A percentile compares a stretch with the other conserved stretches of the same genome.
These are phyloP conservation scores for Drosophila mercatorum DNA, from an alignment of 2,888 invertebrate genomes.

Conservation along the genomic window DNA sequence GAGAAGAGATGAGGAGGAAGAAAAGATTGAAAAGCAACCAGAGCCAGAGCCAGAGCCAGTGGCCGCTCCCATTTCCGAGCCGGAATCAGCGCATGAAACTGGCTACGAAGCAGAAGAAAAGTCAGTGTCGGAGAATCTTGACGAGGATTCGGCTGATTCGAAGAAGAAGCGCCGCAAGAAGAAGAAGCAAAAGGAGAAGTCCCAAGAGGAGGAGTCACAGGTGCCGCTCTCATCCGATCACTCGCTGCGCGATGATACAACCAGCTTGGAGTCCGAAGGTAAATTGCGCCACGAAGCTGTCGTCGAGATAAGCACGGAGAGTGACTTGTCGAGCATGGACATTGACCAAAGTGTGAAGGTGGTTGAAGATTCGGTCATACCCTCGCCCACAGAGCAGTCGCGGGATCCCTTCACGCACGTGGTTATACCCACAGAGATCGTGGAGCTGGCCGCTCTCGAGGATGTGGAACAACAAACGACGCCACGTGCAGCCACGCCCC, in stretches of 20 bases:
- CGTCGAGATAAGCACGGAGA: conserved; percentile 84
- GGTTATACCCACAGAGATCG: conserved; percentile 82
- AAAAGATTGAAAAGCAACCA: conserved; percentile 47
- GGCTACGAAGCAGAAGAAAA: conserved; percentile 90
- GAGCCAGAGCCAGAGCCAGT: conserved; percentile 75
- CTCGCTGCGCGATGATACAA: conserved; percentile 79
- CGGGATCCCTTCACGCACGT: conserved; percentile 87
- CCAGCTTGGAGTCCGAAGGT: conserved; percentile 73
- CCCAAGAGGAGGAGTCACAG: conserved; percentile 83
- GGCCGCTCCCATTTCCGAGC: conserved; percentile 48
- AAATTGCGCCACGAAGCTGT: conserved; percentile 80
- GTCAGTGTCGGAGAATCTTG: conserved; percentile 85
- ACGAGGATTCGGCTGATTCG: conserved; percentile 76
- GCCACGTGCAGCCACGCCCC: conserved; percentile 79
- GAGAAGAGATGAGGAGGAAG: conserved; percentile 84
- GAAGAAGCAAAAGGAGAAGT: conserved; percentile 85
- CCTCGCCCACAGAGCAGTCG: conserved; percentile 86
- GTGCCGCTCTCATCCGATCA: conserved; percentile 85
- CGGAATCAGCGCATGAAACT: conserved; percentile 85
- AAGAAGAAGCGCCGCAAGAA: conserved; percentile 85
- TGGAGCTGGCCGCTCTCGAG: conserved; percentile 83
- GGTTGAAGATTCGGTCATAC: conserved; percentile 87
- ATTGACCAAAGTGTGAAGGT: conserved; percentile 88
- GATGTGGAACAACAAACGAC: conserved; percentile 87
- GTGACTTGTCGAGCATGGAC: conserved; percentile 84